Base-by-base conservation (phyloP, 2,888 invertebrate species). In the Chrysomela aeneicollis region DNA sequence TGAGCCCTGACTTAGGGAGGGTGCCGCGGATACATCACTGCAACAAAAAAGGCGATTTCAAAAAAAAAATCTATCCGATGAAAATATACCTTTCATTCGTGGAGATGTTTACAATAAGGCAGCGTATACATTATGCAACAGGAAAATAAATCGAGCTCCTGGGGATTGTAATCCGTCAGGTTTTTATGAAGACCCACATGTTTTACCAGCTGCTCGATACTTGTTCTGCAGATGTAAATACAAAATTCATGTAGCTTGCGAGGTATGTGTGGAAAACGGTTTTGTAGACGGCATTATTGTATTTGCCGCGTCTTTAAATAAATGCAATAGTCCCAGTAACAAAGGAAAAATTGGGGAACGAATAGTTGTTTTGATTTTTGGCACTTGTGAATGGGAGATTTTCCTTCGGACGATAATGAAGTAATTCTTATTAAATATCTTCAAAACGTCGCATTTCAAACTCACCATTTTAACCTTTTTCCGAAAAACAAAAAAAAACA, bases 11-110 rank as follows among this genome's bases (percentile, higher is more conserved):
- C 87, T 83, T 83, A 82, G 84, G 83, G 84, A 82, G 85, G 89
- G 83, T 88, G 89, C 87, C 87, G 89, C 77, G 69, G 81, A 76
- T 76, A 79, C 82, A 82, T 82, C 82, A 86, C 90, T 90, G 86
- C 0, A 86, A 86, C 79, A 84, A 83, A 76, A 69, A 67, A 67
- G 61, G 50, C 26, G n/a, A 2, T 60, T 50, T 21, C 12, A 12
- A 15, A 9, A 19, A 52, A 22, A n/a, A n/a, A n/a, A n/a, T n/a
- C n/a, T n/a, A n/a, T n/a, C n/a, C n/a, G n/a, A n/a, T 6, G 26
- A 26, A 6, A 26, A 26, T 35, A 12, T 12, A 10, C 35, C 35
- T 35, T 35, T 35, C 10, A 12, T 35, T 42, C 6, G 42, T 42
- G 2, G 42, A 42, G 42, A 2, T 10, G 42, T 42, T 42, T 42